A percentile compares a stretch with the other conserved stretches of the same genome.
Evolutionary conservation across 2,888 invertebrate species (phyloP).

Genomic region (Aphrophora alni): DNA sequence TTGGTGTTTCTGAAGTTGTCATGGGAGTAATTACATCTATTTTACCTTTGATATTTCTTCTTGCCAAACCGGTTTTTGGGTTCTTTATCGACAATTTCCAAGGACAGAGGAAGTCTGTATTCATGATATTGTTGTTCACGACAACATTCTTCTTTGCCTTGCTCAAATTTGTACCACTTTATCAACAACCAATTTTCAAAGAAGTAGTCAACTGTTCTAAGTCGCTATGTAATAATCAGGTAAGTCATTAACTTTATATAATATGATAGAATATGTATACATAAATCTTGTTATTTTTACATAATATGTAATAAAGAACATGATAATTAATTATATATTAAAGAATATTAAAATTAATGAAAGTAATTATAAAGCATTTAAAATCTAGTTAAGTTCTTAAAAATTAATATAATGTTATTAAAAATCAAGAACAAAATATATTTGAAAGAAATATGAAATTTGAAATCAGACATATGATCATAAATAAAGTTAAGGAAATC

Average conservation of each 20-base stretch:
- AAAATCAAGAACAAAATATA: too few relatives aligned
- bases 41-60: conserved; percentile 75
- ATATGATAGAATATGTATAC: too few relatives aligned
- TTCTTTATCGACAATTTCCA: conserved; percentile 77
- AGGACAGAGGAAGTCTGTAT: conserved; percentile 71
- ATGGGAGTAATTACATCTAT: conserved; percentile 81
- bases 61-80: conserved; percentile 79
- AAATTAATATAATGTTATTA: too few relatives aligned
- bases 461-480: too few relatives aligned
- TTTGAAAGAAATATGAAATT: too few relatives aligned
- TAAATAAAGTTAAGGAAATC: too few relatives aligned
- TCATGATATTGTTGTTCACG: conserved; percentile 67
- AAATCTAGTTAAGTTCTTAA: too few relatives aligned
- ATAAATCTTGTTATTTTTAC: too few relatives aligned
- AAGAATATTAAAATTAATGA: too few relatives aligned
- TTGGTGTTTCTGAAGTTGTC: conserved; percentile 75
- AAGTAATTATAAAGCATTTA: too few relatives aligned
- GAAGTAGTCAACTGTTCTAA: conserved; percentile 7
- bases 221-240: conserved; percentile 27
- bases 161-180: conserved; percentile 69
- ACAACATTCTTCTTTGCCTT: conserved; percentile 74
- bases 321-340: too few relatives aligned
- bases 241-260: conserved; percentile 3
- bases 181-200: not conserved
- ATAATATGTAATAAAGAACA: too few relatives aligned